These are phyloP conservation scores for Tetranychus piercei DNA, from an alignment of 2,888 invertebrate genomes.

Conservation along the genomic window DNA sequence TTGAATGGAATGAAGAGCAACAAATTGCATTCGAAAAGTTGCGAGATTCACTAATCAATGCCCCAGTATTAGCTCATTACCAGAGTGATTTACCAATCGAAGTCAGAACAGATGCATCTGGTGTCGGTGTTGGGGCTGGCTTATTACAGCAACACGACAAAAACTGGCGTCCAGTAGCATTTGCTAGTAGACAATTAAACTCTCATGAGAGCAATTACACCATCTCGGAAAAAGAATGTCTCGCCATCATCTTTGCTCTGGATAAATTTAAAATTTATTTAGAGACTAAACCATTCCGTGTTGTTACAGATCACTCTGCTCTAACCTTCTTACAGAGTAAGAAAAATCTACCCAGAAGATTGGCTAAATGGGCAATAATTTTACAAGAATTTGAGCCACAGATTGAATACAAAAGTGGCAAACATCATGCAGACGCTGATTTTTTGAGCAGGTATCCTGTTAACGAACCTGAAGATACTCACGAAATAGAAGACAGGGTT, in stretches of 20 bases:
- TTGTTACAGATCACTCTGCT: neutral
- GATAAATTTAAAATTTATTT: conserved; percentile 7
- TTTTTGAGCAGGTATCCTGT: too few relatives aligned
- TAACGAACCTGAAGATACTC: too few relatives aligned
- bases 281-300: neutral
- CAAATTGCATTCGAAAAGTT: conserved; percentile 17
- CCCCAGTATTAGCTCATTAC: conserved; percentile 19
- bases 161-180: conserved; percentile 26
- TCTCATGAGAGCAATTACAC: conserved; percentile 31
- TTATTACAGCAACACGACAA: conserved; percentile 16
- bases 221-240: conserved; percentile 32
- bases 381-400: too few relatives aligned
- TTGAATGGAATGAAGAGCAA: conserved; percentile 19
- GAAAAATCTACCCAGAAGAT: too few relatives aligned
- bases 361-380: too few relatives aligned
- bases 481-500: too few relatives aligned
- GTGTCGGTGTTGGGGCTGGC: conserved; percentile 18
- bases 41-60: conserved; percentile 16
- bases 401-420: too few relatives aligned
- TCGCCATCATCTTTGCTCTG: conserved; percentile 30
- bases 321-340: neutral
- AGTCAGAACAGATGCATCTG: conserved; percentile 21
- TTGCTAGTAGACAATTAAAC: conserved; percentile 30
- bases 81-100: conserved; percentile 10
- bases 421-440: too few relatives aligned